Evolutionary conservation across 30 jellyfish, hydroid and myxozoan species (phyloP).

Genomic region (Morbakka virulenta): DNA sequence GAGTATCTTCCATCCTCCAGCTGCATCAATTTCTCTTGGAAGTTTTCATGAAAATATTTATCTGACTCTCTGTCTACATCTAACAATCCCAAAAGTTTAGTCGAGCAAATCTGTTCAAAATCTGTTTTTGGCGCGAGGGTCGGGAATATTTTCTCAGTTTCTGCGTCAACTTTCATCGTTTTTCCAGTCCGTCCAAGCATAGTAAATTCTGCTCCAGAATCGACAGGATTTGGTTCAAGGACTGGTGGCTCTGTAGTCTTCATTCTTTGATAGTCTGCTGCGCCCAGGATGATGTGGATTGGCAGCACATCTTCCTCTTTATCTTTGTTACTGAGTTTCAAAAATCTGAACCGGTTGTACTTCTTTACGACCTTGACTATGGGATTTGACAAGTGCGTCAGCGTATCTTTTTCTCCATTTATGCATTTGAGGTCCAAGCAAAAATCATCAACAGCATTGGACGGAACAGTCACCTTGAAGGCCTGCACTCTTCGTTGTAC

Average conservation of each 20-base stretch:
- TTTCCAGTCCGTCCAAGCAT: constrained; percentile 71
- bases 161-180: too few species aligned
- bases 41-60: constrained; percentile 24
- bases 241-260: constrained; percentile 54
- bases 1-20: constrained; percentile 34
- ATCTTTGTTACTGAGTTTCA: too few species aligned
- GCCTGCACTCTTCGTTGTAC: not conserved
- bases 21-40: constrained; percentile 20
- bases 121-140: constrained; percentile 25
- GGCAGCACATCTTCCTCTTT: constrained; percentile 51
- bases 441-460: constrained; percentile 23
- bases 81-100: constrained; percentile 34
- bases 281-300: constrained; percentile 39
- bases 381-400: constrained; percentile 38
- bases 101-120: constrained; percentile 52
- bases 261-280: too few species aligned
- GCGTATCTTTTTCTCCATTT: constrained; percentile 28
- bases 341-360: constrained; percentile 7
- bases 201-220: constrained; percentile 64
- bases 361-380: constrained; percentile 10
- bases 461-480: not conserved
- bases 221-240: constrained; percentile 53
- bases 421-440: constrained; percentile 9
- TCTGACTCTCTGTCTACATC: constrained; percentile 26
- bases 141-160: constrained; percentile 31